Percentiles rank a stretch among this genome's conserved stretches.
Conservation (phyloP, 2,113 vertebrate species). For the Phainopepla nitens region DNA sequence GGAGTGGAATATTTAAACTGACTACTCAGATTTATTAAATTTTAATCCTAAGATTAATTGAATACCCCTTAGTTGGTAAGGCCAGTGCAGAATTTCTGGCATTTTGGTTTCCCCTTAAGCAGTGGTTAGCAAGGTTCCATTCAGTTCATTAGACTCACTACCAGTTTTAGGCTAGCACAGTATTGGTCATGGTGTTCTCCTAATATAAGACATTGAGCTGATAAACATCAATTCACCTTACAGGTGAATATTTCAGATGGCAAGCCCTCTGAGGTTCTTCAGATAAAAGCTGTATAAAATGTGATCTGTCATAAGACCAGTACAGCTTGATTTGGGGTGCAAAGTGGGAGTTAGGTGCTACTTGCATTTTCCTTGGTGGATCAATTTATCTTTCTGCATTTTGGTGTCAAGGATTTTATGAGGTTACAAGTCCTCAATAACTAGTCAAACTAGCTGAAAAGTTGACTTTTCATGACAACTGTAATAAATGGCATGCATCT, state of each 20-base stretch:
- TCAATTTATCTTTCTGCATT: not conserved
- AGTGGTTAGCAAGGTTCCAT: not conserved
- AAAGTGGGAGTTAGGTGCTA: not conserved
- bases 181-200: not conserved
- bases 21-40: not conserved
- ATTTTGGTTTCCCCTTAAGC: not conserved
- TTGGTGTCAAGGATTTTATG: not conserved
- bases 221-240: not conserved
- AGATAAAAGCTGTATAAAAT: not conserved
- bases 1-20: not conserved
- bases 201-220: not conserved
- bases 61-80: not conserved
- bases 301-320: not conserved
- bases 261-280: not conserved
- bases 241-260: not conserved
- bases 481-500: not conserved
- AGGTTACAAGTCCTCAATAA: not conserved
- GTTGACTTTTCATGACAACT: not conserved
- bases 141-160: not conserved
- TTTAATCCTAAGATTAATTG: not conserved
- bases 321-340: not conserved
- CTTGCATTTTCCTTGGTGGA: not conserved
- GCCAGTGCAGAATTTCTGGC: not conserved
- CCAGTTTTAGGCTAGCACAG: not conserved
- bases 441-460: not conserved